Evolutionary conservation across 2,113 vertebrate species (phyloP).

Genomic region (Bubalus kerabau): DNA sequence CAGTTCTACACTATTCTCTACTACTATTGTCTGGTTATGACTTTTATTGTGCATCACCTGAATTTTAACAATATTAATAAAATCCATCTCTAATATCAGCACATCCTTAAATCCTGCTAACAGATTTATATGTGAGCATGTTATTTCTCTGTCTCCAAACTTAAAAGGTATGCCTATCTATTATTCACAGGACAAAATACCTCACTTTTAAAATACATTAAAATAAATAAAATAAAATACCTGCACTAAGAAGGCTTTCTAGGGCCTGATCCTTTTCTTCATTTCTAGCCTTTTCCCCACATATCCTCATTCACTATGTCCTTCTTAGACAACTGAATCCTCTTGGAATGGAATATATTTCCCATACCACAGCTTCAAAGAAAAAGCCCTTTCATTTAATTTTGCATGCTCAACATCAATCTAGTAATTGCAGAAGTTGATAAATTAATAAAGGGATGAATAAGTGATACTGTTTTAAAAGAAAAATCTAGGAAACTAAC

Average conservation of each 20-base stretch:
- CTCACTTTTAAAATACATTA: neutral
- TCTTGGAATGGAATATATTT: neutral
- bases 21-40: neutral
- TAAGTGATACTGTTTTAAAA: neutral
- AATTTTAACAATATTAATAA: neutral
- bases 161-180: neutral
- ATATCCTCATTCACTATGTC: neutral
- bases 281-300: neutral
- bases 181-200: neutral
- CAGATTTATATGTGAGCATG: neutral
- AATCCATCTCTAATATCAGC: neutral
- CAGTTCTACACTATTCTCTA: neutral
- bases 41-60: neutral
- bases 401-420: neutral
- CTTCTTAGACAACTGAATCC: neutral
- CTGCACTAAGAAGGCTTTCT: neutral
- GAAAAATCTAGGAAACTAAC: neutral
- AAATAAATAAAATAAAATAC: neutral
- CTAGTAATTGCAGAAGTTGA: neutral
- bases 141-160: neutral
- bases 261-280: neutral
- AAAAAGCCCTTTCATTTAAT: neutral
- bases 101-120: neutral
- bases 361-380: neutral
- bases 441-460: neutral